Conservation (phyloP, 2,888 invertebrate species). For the Stomorhina lunata region DNA sequence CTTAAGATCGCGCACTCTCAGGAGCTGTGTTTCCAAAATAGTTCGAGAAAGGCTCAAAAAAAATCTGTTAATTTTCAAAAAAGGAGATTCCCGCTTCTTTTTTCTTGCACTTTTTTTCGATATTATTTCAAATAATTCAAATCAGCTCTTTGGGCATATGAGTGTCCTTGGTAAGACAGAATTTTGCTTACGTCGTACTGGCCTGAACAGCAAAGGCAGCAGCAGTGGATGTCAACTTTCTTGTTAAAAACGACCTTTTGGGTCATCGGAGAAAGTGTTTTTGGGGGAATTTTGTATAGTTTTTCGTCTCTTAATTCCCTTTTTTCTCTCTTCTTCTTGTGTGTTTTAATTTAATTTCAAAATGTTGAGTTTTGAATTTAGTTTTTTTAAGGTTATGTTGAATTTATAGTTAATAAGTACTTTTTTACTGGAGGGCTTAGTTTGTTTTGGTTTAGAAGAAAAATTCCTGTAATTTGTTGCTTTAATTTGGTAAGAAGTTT, state of each 20-base stretch:
- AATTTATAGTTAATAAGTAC: conserved; percentile 33
- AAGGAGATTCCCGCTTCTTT: conserved; percentile 19
- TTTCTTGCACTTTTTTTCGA: conserved; percentile 13
- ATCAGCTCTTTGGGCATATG: conserved; percentile 78
- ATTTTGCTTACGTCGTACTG: conserved; percentile 59
- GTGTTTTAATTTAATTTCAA: not conserved
- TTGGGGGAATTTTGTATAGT: not conserved
- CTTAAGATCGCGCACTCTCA: not conserved
- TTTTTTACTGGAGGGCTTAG: conserved; percentile 38
- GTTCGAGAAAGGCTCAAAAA: not conserved
- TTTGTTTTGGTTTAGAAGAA: not conserved
- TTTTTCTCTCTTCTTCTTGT: not conserved
- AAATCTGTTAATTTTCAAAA: not conserved
- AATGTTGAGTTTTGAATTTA: conserved; percentile 6
- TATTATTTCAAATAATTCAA: conserved; percentile 74
- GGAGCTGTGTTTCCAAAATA: not conserved
- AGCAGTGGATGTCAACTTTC: conserved; percentile 76
- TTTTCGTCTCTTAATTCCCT: not conserved
- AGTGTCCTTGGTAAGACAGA: conserved; percentile 72
- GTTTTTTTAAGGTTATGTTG: conserved; percentile 16
- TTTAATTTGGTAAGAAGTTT: conserved; percentile 8
- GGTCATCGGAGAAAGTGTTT: conserved; percentile 77
- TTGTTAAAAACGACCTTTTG: conserved; percentile 75
- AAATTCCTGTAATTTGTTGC: conserved; percentile 20
- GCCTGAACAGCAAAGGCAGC: conserved; percentile 68